Base-by-base conservation (phyloP, 2,113 vertebrate species). In the Solenodon paradoxus region DNA sequence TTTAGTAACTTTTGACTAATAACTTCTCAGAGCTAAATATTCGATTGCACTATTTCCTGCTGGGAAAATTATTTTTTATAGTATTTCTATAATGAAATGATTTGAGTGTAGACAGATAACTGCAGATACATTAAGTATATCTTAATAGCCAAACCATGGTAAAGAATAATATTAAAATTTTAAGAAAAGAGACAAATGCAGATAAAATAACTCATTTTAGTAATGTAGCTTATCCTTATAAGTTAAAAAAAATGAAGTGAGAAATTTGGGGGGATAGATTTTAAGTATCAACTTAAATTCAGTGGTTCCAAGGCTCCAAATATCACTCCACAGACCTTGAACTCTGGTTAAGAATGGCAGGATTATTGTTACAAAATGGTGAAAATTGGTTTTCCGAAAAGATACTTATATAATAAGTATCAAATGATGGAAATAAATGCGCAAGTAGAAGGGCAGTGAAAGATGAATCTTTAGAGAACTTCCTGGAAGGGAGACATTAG, bases 161-260 rank as follows among this genome's bases (percentile, higher is more conserved):
- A 9, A 92, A 68, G 78, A 88, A 47, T 72, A n/a, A 61, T 61
- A 49, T n/a, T 72, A 57, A 32, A 82, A 87, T 93, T 42, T 90
- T 66, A 13, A 15, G 38, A 87, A 83, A 78, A 64, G 4, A 68
- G 45, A n/a, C 28, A 96, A 91, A 53, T 59, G 32, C 15, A 63
- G 35, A 35, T 55, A 71, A 28, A 79, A 3, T 20, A 91, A 91
- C 45, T 93, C 16, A 64, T 59, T 69, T 61, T 92, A 40, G 17
- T 11, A 75, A 53, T 30, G 59, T 32, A 89, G 61, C 22, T 77
- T 24, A 45, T 57, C 11, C 12, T 22, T 28, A 12, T 22, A 55
- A 20, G 28, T 72, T 88, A 55, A 42, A 85, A n/a, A 92, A 97
- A 94, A 49, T 93, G 38, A 80, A 93, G 40, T 49, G 19, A 93